A percentile compares a stretch with the other conserved stretches of the same genome.
phyloP scores from a whole-genome alignment of 2,888 invertebrate genomes.

The Dryadula phaetusa region DNA sequence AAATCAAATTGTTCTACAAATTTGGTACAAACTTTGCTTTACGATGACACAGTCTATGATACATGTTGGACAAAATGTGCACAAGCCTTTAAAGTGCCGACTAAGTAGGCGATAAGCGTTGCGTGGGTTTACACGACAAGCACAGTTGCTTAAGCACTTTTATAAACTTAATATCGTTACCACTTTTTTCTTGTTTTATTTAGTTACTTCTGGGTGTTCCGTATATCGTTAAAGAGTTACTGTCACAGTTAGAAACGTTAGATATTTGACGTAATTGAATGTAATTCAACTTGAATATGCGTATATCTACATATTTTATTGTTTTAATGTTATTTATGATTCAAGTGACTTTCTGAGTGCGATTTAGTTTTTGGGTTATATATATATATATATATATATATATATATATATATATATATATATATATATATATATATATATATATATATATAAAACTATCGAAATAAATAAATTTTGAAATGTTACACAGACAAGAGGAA shows the following conservation, averaged over 20 bases:
- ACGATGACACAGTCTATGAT: slow-evolving; percentile 10
- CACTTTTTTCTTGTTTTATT: slow-evolving; percentile 49
- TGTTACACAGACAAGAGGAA: no score
- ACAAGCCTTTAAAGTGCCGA: slow-evolving; percentile 34
- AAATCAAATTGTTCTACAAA: neutral
- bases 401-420: no score
- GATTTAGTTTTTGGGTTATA: no score
- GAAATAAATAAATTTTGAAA: no score
- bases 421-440: no score
- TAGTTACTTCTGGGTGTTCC: slow-evolving; percentile 38
- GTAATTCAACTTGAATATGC: no score
- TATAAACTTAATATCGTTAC: slow-evolving; percentile 67
- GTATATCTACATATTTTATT: no score
- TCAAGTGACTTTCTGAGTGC: no score
- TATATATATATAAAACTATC: no score
- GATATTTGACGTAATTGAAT: neutral
- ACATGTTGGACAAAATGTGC: slow-evolving; percentile 34
- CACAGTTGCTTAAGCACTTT: slow-evolving; percentile 76
- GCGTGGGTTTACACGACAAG: slow-evolving; percentile 72
- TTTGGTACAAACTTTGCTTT: neutral
- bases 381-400: no score
- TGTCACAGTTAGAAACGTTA: neutral
- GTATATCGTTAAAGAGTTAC: slow-evolving; percentile 14
- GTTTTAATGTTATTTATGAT: no score
- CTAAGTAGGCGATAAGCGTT: slow-evolving; percentile 69